Percentiles rank a stretch among this genome's conserved stretches.
Conservation (phyloP, 2,113 vertebrate species). For the Alectura lathami region DNA sequence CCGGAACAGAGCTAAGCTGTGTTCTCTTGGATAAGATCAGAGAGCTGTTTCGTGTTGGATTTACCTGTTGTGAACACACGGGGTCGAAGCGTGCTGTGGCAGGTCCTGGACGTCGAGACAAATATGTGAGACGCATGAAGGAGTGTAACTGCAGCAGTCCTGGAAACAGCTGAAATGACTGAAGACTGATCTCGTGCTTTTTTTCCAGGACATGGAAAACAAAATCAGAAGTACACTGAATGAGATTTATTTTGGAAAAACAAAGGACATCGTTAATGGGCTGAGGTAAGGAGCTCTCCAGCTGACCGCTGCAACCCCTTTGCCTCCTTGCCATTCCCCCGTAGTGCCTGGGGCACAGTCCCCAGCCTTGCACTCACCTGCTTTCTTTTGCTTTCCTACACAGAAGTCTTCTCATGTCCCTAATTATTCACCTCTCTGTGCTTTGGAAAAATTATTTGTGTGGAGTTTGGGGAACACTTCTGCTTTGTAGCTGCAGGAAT, state of each 20-base stretch:
- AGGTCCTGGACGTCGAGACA: fast-evolving
- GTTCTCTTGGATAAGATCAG: neutral
- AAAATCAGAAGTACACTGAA: constrained; percentile 99
- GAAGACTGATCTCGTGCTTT: neutral
- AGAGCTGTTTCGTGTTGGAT: too few species aligned
- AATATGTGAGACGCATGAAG: fast-evolving
- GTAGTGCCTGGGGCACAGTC: neutral
- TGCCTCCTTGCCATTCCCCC: neutral
- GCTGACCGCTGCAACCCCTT: neutral
- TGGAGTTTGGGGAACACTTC: neutral
- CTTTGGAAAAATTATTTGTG: neutral
- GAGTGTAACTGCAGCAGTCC: fast-evolving
- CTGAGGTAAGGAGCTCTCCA: constrained; percentile 85
- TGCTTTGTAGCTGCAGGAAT: neutral
- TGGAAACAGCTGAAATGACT: fast-evolving
- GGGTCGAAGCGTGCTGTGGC: fast-evolving
- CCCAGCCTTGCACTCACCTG: neutral
- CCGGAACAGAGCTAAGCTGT: neutral
- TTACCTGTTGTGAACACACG: too few species aligned
- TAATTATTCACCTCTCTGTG: neutral
- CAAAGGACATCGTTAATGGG: constrained; percentile 99
- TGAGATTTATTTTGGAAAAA: constrained; percentile 99
- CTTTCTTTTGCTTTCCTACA: neutral
- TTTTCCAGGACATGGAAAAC: constrained; percentile 96
- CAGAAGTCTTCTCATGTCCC: neutral